Percentiles rank a stretch among this genome's conserved stretches.
Evolutionary conservation across 2,113 vertebrate species (phyloP).

Genomic region (Stegostoma tigrinum): DNA sequence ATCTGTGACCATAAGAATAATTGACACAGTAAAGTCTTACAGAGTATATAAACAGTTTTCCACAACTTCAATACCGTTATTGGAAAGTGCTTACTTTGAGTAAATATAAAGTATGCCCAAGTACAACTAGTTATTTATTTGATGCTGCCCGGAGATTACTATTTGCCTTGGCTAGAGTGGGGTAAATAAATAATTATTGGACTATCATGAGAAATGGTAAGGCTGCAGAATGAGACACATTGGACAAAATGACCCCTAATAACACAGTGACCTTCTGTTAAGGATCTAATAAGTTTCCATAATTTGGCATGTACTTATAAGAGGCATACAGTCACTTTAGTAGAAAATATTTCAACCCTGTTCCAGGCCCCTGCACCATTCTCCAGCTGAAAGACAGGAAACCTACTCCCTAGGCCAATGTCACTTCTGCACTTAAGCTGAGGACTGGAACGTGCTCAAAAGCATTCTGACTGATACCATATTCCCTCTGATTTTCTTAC

Average conservation of each 20-base stretch:
- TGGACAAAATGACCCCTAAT: slow-evolving; percentile 26
- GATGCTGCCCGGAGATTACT: slow-evolving; percentile 15
- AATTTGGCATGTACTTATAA: slow-evolving; percentile 13
- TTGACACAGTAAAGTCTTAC: not conserved
- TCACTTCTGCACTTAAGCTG: not conserved
- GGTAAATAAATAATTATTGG: slow-evolving; percentile 30
- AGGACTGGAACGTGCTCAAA: not conserved
- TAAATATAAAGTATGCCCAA: slow-evolving; percentile 12
- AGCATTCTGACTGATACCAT: not conserved
- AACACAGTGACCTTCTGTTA: slow-evolving; percentile 19
- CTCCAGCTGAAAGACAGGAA: not conserved
- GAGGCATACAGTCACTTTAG: slow-evolving; percentile 14
- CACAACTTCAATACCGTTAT: slow-evolving; percentile 14
- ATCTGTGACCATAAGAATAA: slow-evolving; percentile 10
- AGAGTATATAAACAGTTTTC: slow-evolving; percentile 23
- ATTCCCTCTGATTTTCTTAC: not conserved
- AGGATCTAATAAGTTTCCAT: slow-evolving; percentile 4
- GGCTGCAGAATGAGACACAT: slow-evolving; percentile 10
- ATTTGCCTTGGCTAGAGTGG: slow-evolving; percentile 9
- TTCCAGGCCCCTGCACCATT: slow-evolving; percentile 9
- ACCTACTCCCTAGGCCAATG: not conserved
- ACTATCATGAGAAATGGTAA: not conserved
- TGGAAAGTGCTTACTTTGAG: slow-evolving; percentile 27
- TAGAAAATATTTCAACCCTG: not conserved
- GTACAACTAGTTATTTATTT: slow-evolving; percentile 6